Evolutionary conservation across 2,113 vertebrate genomes (phyloP), one percentile per base, ranked within the genome.

Genomic region (Tachuris rubrigastra): DNA sequence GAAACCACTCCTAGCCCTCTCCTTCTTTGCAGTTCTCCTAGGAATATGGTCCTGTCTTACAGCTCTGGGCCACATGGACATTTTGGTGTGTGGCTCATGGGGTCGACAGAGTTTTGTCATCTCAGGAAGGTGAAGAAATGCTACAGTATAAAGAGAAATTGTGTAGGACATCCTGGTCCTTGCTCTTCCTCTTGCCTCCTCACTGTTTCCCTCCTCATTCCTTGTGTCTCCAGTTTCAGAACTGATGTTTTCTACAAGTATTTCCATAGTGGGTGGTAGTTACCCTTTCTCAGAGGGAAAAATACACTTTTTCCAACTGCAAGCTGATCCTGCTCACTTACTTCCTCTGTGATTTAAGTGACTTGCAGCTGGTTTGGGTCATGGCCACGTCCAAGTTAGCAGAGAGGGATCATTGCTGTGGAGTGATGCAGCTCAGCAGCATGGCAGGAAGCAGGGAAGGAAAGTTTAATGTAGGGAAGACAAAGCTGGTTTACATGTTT

Each of bases 1-100:
- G 30, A 80, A 66, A n/a, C 13, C 2, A 23, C 24, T 52, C 14
- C 28, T 44, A 65, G 39, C 0, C 0, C 15, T 82, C 23, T 7
- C 10, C 27, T 81, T 73, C 41, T 81, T 47, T 5, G 4, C 27
- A 44, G 14, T 21, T 89, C 16, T 88, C 24, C 63, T 35, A 28
- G 75, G 16, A 85, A 25, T 8, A 0, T 21, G 12, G 22, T 18
- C 6, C 59, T 82, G 8, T 50, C n/a, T 76, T n/a, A 33, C 31
- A 87, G 22, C 50, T 79, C 42, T 79, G 52, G 56, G 17, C 69
- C 41, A 50, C 24, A 1, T n/a, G 31, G 30, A 30, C 6, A 12
- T 72, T 60, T 56, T 39, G 31, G 16, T 50, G 13, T 44, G 33
- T 47, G 53, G 21, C 35, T 90, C 35, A 9, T 35, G 27, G 52